phyloP scores from a whole-genome alignment of 2,888 invertebrate species.

The Leptogaster cylindrica region DNA sequence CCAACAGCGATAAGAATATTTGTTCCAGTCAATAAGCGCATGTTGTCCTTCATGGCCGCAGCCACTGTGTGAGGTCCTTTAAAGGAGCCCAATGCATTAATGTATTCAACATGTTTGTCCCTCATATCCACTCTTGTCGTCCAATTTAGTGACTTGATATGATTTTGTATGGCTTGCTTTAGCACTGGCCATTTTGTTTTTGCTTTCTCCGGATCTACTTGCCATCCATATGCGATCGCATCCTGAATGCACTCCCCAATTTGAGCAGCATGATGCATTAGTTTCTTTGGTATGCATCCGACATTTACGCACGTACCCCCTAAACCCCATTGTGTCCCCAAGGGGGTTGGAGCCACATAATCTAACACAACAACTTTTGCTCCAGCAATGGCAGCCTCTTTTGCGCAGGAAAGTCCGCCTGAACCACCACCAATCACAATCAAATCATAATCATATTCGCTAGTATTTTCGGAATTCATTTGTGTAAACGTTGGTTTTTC shows the following conservation, averaged over 20 bases:
- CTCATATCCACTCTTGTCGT: conserved; percentile 89
- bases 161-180: conserved; percentile 81
- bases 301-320: conserved; percentile 98
- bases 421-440: conserved; percentile 96
- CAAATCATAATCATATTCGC: conserved; percentile 88
- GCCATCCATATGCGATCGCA: conserved; percentile 81
- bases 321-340: conserved; percentile 92
- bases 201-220: conserved; percentile 69
- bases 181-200: conserved; percentile 77
- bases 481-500: no score
- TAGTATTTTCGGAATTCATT: no score
- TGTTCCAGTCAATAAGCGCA: conserved; percentile 74
- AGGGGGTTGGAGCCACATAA: conserved; percentile 83
- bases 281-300: conserved; percentile 97
- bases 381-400: conserved; percentile 81
- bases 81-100: conserved; percentile 81
- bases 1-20: conserved; percentile 89
- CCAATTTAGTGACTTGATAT: conserved; percentile 96
- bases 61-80: conserved; percentile 78
- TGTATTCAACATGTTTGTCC: conserved; percentile 89
- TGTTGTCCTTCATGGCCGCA: conserved; percentile 76
- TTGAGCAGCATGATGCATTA: conserved; percentile 95
- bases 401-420: conserved; percentile 93
- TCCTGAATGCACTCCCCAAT: conserved; percentile 87
- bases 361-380: conserved; percentile 87